Evolutionary conservation across 2,888 invertebrate genomes (phyloP), one percentile per base, ranked within the genome.

Genomic region (Eilema griseolum): DNA sequence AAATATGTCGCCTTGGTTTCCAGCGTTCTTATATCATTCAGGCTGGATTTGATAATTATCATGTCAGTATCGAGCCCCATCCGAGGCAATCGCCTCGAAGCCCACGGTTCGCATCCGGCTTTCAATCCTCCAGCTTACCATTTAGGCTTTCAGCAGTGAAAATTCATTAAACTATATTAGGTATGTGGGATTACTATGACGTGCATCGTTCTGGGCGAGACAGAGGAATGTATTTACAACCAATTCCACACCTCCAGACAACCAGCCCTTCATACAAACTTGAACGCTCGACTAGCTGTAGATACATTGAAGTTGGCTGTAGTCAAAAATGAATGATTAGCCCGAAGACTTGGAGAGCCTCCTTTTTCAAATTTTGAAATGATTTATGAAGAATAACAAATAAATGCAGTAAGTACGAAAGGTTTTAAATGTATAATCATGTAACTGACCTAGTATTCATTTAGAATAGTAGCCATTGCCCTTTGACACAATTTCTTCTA

Each of bases 271-370:
- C 99, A 99, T 93, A 99, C 99, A 67, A 99, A 99, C 95, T 96
- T 99, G 69, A 96, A 98, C 90, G 98, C 99, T 2, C 96, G 96
- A 78, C 98, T 99, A 91, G 97, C 96, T 71, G 99, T 99, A 89
- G 99, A 99, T 89, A 97, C 98, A 81, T 95, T 99, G 28, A 99
- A 99, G 93, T 90, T 98, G 85, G 99, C 99, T 26, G 99, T 99
- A 61, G 96, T 99, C 72, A 99, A 99, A 94, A 99, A 99, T 92
- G 97, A 97, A 76, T 99, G 99, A 99, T 93, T 99, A 79, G 99
- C 99, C 3, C 96, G 97, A 82, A 96, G 98, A 86, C 96, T 99
- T 72, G 99, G 99, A 33, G 98, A 98, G 41, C 97, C 98, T 76
- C 97, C 99, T 93, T 99, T 99, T 92, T 98, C 98, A 76, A 26